Percentiles rank a stretch among this genome's conserved stretches.
These are phyloP conservation scores for Rhorus exstirpatorius DNA, from an alignment of 2,888 invertebrate species.

Conservation along the genomic window DNA sequence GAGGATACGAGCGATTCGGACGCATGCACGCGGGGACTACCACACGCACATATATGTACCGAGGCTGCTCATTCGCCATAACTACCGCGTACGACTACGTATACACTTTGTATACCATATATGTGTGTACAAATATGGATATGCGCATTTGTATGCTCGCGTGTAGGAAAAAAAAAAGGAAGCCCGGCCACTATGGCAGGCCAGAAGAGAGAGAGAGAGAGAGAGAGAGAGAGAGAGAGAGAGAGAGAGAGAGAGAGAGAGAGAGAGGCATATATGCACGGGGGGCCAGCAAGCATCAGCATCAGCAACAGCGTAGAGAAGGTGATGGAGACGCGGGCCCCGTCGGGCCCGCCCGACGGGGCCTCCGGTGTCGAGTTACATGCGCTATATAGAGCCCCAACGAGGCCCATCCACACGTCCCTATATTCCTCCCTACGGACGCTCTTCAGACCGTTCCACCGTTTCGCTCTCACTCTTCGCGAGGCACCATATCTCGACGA, in stretches of 20 bases:
- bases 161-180: constrained; percentile 71
- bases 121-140: not conserved
- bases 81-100: constrained; percentile 21
- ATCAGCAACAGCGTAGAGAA: constrained; percentile 62
- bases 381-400: constrained; percentile 64
- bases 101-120: not conserved
- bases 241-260: constrained; percentile 42
- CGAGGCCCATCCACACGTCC: constrained; percentile 70
- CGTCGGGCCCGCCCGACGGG: constrained; percentile 77
- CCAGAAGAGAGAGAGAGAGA: not conserved
- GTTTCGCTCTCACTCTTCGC: constrained; percentile 26
- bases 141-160: constrained; percentile 63
- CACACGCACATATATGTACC: not conserved
- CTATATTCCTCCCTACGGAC: constrained; percentile 48
- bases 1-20: constrained; percentile 75
- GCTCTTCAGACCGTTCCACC: constrained; percentile 47
- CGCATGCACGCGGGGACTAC: constrained; percentile 71
- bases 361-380: constrained; percentile 83
- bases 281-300: constrained; percentile 52
- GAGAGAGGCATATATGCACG: constrained; percentile 51
- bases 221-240: constrained; percentile 36
- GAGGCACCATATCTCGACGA: constrained; percentile 25
- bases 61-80: constrained; percentile 33
- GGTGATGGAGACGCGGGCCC: constrained; percentile 73
- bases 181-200: constrained; percentile 32